Evolutionary conservation across 2,113 vertebrate genomes (phyloP), one percentile per base, ranked within the genome.

Genomic region (Spilogale gracilis): DNA sequence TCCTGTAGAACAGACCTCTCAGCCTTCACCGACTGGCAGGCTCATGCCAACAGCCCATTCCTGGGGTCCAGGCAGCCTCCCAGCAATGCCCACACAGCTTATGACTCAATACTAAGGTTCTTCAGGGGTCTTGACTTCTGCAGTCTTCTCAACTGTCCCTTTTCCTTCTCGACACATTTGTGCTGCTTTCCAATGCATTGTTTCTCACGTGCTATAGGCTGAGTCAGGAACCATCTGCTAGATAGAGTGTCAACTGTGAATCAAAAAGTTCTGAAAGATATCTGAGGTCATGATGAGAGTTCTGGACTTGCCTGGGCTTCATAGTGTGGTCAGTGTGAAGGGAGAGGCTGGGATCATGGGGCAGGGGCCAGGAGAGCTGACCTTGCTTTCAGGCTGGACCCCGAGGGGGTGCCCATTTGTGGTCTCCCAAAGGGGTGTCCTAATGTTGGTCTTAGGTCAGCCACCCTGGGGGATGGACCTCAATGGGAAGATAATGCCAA

Each of bases 401-500:
- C 38, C 56, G 9, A 80, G 21, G 7, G 21, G 3, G 1, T 58
- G 17, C 48, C 43, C 45, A 20, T 45, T 20, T 10, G 6, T 3
- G 7, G 30, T 63, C 50, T 52, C 2, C 11, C 50, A 54, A n/a
- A 48, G 30, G 0, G 5, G 30, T 30, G 9, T 79, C 16, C 13
- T 6, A 20, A 76, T 90, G 3, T 48, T 45, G 48, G 54, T 83
- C 25, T 88, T 17, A 61, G 63, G 83, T 78, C 38, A 32, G 3
- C 43, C 14, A 0, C 18, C 27, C 69, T 1, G 8, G 7, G 10
- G 21, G 1, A 2, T 2, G 16, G 50, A 14, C 9, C 11, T 69
- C 3, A 4, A 17, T 0, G 11, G 48, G n/a, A 48, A 71, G 18
- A 78, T 18, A 50, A 61, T 43, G 6, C 45, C 69, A 21, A n/a